Base-by-base conservation (phyloP, 2,888 invertebrate genomes). In the Clepsis dumicolana region DNA sequence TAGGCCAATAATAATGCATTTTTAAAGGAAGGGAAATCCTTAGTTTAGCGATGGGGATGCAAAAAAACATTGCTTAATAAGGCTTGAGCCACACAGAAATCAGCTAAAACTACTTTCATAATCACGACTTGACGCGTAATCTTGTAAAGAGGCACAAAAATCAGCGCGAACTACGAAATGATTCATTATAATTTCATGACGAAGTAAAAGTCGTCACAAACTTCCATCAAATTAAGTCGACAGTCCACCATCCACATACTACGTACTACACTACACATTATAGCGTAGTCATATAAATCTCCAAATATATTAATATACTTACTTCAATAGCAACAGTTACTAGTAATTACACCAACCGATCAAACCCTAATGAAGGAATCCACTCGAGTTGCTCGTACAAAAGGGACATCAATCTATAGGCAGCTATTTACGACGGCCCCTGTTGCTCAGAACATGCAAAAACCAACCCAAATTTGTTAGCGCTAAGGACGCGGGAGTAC, bases 371-470 rank as follows among this genome's bases (percentile, higher is more conserved):
- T 85, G 86, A 87, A 88, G 81, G 83, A 85, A 87, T 85, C 81
- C 80, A 85, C 84, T 83, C 77, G 83, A 85, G 84, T 74, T 56
- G 66, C 56, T 77, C 76, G 82, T 87, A 90, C 90, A 91, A 91
- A 90, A 91, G 91, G 89, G 88, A 90, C 87, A 84, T 86, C 89
- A 80, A 83, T 78, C 79, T 80, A 82, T 77, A 80, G 70, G 59
- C 74, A 73, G 68, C 74, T 74, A 65, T 70, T 70, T 65, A 65
- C 67, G 69, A 65, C 44, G 70, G 65, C 72, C 72, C 72, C 72
- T 66, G 68, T 63, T 24, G 50, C 27, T 32, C 12, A 21, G 41
- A 52, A 56, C 38, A 56, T 29, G 65, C 25, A 16, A 52, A 57
- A 25, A 25, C 41, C 18, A 61, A 57, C 61, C 27, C 16, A 56